Evolutionary conservation across 2,113 vertebrate species (phyloP), one percentile per base, ranked within the genome.

Genomic region (Heptranchias perlo): DNA sequence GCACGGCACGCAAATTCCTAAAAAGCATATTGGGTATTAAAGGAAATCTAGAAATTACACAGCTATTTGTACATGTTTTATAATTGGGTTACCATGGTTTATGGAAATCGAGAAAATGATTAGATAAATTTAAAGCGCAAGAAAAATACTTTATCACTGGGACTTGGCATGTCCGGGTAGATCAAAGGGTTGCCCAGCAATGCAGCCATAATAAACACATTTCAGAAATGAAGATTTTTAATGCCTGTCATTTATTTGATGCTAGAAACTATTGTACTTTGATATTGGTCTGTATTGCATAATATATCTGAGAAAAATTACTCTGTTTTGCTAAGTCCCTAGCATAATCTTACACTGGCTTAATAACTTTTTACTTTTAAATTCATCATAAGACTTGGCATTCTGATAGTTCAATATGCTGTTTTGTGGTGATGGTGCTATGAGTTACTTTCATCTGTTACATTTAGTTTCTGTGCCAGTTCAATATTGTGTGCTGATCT

Each of bases 371-470:
- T 49, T 87, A 87, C 49, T 39, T 44, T 94, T 67, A 94, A 67
- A 44, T 44, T 94, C 93, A 44, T 49, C 1, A 94, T 39, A 65
- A 49, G 13, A 18, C 28, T 94, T 65, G 39, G 25, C 92, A 94
- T 18, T 65, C n/a, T 67, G 18, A 39, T 47, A 49, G 39, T 87
- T 52, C 44, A 47, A 49, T 49, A 52, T 31, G 54, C 18, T 95
- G 64, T 49, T 49, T 28, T 31, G 44, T 31, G 23, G 47, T 49
- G 25, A 23, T 6, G 94, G 69, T 64, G 44, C 39, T 47, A 4
- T 91, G 94, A 69, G 44, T 69, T 95, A 49, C 64, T 94, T 67
- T 91, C 84, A 49, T 49, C 61, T 93, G 31, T 93, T 93, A 65
- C 44, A 49, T 94, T 95, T 69, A 67, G 44, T 14, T 69, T 95